phyloP scores from a whole-genome alignment of 2,888 invertebrate species.

The Eupeodes luniger region DNA sequence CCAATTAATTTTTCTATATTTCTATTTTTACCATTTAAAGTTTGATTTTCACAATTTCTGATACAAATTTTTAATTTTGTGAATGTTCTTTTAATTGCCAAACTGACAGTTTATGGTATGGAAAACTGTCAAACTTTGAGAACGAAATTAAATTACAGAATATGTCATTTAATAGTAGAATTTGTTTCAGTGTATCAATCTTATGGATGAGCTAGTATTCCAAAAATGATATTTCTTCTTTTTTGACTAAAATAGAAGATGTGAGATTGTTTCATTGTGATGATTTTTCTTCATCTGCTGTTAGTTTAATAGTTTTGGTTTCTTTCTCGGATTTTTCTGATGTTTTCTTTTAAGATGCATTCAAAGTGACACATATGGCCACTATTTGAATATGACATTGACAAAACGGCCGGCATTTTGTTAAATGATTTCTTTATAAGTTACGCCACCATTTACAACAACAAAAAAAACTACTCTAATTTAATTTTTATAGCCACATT shows the following conservation, averaged over 20 bases:
- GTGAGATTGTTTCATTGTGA: slow-evolving; percentile 60
- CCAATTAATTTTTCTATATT: too few relatives aligned
- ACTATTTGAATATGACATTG: slow-evolving; percentile 69
- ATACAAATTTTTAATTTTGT: too few relatives aligned
- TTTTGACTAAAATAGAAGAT: slow-evolving; percentile 58
- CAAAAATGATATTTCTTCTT: slow-evolving; percentile 44
- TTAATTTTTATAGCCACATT: slow-evolving; percentile 67
- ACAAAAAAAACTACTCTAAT: slow-evolving; percentile 48
- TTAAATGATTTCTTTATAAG: slow-evolving; percentile 57
- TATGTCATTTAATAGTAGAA: too few relatives aligned
- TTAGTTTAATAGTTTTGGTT: not conserved
- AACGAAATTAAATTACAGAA: too few relatives aligned
- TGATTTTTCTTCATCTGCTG: slow-evolving; percentile 51
- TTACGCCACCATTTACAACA: slow-evolving; percentile 13
- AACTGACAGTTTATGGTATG: too few relatives aligned
- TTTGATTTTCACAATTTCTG: too few relatives aligned
- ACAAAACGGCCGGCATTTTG: slow-evolving; percentile 69
- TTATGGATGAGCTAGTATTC: not conserved
- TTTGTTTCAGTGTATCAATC: not conserved
- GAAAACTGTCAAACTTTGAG: too few relatives aligned
- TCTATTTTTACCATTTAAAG: too few relatives aligned
- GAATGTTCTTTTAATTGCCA: too few relatives aligned
- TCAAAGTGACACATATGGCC: slow-evolving; percentile 67
- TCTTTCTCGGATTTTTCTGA: not conserved
- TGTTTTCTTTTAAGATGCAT: slow-evolving; percentile 28